Conservation (phyloP, 2,113 vertebrate genomes). For the Labrus mixtus region DNA sequence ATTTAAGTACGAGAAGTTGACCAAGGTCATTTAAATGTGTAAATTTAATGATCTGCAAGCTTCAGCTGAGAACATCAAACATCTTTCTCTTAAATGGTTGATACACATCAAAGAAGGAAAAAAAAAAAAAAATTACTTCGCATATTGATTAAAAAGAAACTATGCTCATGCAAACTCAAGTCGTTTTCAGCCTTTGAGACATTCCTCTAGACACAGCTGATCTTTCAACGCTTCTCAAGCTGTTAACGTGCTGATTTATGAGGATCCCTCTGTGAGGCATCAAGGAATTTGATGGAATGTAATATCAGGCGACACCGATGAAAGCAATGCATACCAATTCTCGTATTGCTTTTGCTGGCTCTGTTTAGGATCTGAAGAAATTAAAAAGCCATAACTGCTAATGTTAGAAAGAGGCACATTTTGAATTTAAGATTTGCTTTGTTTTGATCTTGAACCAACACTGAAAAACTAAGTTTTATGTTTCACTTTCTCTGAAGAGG, state of each 20-base stretch:
- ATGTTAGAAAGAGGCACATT: conserved; percentile 20
- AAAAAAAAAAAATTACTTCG: background rate
- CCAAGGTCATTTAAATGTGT: conserved; percentile 16
- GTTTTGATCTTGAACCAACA: conserved; percentile 20
- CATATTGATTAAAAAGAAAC: conserved; percentile 5
- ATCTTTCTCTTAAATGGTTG: conserved; percentile 2
- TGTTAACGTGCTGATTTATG: conserved; percentile 44
- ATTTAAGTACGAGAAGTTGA: conserved; percentile 32
- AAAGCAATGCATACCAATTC: conserved; percentile 50
- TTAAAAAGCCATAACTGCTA: conserved; percentile 44
- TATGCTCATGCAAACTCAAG: background rate
- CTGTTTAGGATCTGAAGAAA: conserved; percentile 43
- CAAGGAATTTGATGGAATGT: conserved; percentile 48
- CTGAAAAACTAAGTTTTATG: conserved; percentile 26
- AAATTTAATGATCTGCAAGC: conserved; percentile 35
- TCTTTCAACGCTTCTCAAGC: conserved; percentile 34
- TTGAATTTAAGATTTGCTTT: conserved; percentile 5
- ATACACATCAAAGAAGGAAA: background rate
- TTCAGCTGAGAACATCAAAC: background rate
- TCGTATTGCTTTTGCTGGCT: conserved; percentile 27
- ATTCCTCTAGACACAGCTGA: background rate
- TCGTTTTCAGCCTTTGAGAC: conserved; percentile 23
- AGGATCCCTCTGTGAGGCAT: conserved; percentile 41
- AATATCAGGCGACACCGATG: conserved; percentile 45
- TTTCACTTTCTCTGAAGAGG: conserved; percentile 26